These are phyloP conservation scores for Octopus bimaculoides DNA, from an alignment of 1,140 invertebrate species.

Conservation along the genomic window DNA sequence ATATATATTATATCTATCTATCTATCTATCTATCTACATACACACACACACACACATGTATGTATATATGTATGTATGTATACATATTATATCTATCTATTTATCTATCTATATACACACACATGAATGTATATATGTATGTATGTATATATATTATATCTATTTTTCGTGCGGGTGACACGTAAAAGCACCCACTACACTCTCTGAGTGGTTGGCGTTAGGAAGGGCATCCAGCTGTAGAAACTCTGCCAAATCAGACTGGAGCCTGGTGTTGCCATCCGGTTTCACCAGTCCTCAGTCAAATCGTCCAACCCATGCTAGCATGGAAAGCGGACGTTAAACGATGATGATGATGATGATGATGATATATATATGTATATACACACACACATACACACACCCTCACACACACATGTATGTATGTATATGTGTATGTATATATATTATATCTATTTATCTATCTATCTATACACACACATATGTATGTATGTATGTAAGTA, in stretches of 20 bases:
- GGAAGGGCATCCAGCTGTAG: too few species aligned
- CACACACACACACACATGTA: not conserved
- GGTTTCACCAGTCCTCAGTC: too few species aligned
- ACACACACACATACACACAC: not conserved
- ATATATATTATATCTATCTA: not conserved
- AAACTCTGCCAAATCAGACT: too few species aligned
- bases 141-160: not conserved
- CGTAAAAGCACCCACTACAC: too few species aligned
- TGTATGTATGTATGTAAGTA: too few species aligned
- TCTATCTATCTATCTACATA: not conserved
- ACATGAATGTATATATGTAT: not conserved
- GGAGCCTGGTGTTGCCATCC: too few species aligned
- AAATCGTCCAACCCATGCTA: too few species aligned
- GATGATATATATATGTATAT: not conserved
- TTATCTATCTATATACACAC: not conserved
- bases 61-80: not conserved
- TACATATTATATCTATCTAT: not conserved
- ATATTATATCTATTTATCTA: not conserved
- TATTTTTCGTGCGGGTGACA: too few species aligned
- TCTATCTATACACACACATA: too few species aligned
- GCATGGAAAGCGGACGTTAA: too few species aligned
- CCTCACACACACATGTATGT: not conserved
- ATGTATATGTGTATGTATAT: not conserved
- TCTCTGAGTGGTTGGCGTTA: too few species aligned
- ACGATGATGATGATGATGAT: too few species aligned